A percentile compares a stretch with the other conserved stretches of the same genome.
Conservation (phyloP, 2,888 invertebrate genomes). For the Hypsopygia costalis region DNA sequence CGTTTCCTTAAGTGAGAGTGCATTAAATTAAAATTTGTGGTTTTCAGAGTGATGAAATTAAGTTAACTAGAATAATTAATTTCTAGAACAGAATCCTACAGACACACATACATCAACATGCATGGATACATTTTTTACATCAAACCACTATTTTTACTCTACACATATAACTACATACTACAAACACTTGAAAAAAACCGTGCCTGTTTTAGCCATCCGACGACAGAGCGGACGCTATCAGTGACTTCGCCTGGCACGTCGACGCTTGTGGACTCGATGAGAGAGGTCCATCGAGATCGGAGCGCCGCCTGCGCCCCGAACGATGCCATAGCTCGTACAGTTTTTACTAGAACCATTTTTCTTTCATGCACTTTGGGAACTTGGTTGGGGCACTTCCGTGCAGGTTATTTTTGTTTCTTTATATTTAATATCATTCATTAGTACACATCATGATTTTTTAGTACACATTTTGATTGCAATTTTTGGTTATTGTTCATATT, state of each 20-base stretch:
- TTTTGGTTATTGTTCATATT: too few species aligned
- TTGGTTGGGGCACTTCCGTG: background rate
- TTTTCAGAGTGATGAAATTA: too few species aligned
- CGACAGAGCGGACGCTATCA: constrained; percentile 87
- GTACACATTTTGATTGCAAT: too few species aligned
- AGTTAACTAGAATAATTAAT: too few species aligned
- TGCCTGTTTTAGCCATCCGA: constrained; percentile 92
- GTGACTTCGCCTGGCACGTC: constrained; percentile 84
- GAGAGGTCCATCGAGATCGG: constrained; percentile 86
- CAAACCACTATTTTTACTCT: background rate
- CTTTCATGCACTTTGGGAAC: constrained; percentile 4
- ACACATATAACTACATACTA: background rate
- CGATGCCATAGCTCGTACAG: constrained; percentile 80
- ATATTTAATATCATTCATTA: too few species aligned
- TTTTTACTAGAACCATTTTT: constrained; percentile 58
- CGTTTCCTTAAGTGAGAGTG: too few species aligned
- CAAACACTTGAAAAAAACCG: constrained; percentile 18
- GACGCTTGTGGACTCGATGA: constrained; percentile 85
- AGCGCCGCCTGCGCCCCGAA: constrained; percentile 86
- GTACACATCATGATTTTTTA: too few species aligned
- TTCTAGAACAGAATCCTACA: too few species aligned
- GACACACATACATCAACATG: too few species aligned
- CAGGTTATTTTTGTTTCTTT: background rate
- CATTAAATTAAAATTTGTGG: too few species aligned
- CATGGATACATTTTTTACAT: too few species aligned